phyloP scores from a whole-genome alignment of 2,797 vertebrate genomes.

The Chanos chanos region DNA sequence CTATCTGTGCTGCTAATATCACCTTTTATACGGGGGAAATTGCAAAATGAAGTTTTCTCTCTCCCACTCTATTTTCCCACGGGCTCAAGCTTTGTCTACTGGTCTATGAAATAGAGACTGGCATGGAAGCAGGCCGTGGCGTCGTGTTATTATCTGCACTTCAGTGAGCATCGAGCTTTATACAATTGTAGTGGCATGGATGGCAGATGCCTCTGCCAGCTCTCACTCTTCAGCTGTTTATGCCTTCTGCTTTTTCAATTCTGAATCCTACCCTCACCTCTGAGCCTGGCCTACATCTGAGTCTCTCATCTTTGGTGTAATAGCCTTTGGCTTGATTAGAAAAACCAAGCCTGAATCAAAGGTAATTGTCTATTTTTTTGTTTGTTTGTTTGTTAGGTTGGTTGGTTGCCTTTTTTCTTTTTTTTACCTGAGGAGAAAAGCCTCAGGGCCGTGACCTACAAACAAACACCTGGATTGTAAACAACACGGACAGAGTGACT shows the following conservation, averaged over 20 bases:
- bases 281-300: not conserved
- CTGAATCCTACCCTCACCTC: slow-evolving; percentile 21
- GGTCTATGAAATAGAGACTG: slow-evolving; percentile 53
- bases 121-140: slow-evolving; percentile 38
- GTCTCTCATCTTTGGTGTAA: slow-evolving; percentile 8
- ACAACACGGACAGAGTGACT: slow-evolving; percentile 3
- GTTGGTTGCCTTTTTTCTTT: no score
- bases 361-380: slow-evolving; percentile 14
- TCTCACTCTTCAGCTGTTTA: slow-evolving; percentile 26
- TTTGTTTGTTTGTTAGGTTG: no score
- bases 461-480: no score
- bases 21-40: no score
- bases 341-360: slow-evolving; percentile 1
- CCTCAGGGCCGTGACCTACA: slow-evolving; percentile 3
- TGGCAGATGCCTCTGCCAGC: slow-evolving; percentile 44
- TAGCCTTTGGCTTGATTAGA: slow-evolving; percentile 5
- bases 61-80: slow-evolving; percentile 20
- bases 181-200: slow-evolving; percentile 54
- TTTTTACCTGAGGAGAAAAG: no score
- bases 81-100: slow-evolving; percentile 39
- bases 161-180: slow-evolving; percentile 51
- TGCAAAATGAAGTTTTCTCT: slow-evolving; percentile 41
- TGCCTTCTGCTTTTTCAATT: slow-evolving; percentile 47
- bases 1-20: no score
- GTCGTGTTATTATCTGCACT: slow-evolving; percentile 51